Percentiles rank a stretch among this genome's conserved stretches.
Conservation (phyloP, 2,113 vertebrate species). For the Acanthochromis polyacanthus region DNA sequence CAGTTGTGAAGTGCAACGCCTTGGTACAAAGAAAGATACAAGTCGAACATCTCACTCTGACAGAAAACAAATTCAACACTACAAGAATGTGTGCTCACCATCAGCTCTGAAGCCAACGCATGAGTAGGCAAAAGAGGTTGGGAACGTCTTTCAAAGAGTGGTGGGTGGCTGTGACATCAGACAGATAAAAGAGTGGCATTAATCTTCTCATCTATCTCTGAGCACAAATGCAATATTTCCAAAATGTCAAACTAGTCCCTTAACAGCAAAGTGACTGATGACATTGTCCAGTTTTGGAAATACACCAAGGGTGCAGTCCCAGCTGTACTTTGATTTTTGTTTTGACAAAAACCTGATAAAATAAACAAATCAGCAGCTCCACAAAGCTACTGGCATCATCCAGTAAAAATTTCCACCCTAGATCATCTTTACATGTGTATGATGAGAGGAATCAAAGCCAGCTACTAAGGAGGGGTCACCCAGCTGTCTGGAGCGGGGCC, state of each 20-base stretch:
- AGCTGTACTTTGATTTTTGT: slow-evolving; percentile 28
- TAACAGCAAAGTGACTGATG: background rate
- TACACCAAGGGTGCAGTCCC: background rate
- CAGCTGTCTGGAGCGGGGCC: slow-evolving; percentile 64
- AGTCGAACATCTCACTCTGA: too few relatives aligned
- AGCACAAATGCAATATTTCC: too few relatives aligned
- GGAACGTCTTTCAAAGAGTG: too few relatives aligned
- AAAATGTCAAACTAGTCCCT: slow-evolving; percentile 5
- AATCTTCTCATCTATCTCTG: too few relatives aligned
- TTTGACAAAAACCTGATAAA: slow-evolving; percentile 32
- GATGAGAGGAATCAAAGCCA: slow-evolving; percentile 53
- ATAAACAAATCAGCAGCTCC: slow-evolving; percentile 35
- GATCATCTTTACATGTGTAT: slow-evolving; percentile 43
- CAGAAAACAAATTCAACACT: too few relatives aligned
- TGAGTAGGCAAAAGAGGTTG: too few relatives aligned
- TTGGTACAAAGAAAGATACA: too few relatives aligned
- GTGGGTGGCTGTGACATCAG: too few relatives aligned
- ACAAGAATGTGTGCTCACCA: too few relatives aligned
- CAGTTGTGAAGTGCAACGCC: too few relatives aligned
- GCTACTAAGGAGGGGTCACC: slow-evolving; percentile 62
- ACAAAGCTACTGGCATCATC: slow-evolving; percentile 37
- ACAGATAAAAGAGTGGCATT: too few relatives aligned
- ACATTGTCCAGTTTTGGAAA: slow-evolving; percentile 1
- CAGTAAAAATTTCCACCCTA: slow-evolving; percentile 36
- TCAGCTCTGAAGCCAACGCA: too few relatives aligned